Conservation (phyloP, 2,888 invertebrate species). For the Mactromeris polynyma region DNA sequence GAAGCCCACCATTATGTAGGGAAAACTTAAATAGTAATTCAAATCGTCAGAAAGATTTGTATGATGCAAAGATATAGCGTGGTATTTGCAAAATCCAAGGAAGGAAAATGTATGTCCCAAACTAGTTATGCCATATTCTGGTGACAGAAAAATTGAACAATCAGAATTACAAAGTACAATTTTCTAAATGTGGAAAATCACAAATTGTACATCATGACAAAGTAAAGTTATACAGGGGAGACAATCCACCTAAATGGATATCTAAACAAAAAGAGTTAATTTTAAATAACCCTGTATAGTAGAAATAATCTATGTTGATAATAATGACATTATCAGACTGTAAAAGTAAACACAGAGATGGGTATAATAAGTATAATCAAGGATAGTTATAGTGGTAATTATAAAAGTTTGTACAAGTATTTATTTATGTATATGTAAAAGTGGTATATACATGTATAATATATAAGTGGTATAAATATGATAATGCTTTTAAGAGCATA, state of each 20-base stretch:
- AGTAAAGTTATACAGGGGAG: constrained; percentile 28
- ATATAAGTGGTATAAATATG: no score
- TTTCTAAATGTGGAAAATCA: constrained; percentile 14
- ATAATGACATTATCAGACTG: no score
- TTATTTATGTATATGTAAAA: no score
- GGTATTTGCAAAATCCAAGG: constrained; percentile 39
- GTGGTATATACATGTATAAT: no score
- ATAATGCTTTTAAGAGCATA: no score
- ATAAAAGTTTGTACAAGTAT: no score
- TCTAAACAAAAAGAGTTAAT: not conserved
- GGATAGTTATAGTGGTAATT: no score
- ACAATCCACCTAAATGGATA: constrained; percentile 25
- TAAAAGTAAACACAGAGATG: no score
- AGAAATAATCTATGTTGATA: not conserved
- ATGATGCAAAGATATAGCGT: constrained; percentile 33
- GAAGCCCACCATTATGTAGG: constrained; percentile 30
- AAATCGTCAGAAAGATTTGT: constrained; percentile 31
- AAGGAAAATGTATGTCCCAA: constrained; percentile 16
- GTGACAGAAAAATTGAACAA: constrained; percentile 22
- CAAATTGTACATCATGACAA: constrained; percentile 37
- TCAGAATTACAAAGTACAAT: constrained; percentile 32
- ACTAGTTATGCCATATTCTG: constrained; percentile 30
- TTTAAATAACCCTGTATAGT: not conserved
- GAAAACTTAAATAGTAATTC: constrained; percentile 10
- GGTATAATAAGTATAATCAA: no score